These are phyloP conservation scores for Cerceris rybyensis DNA, from an alignment of 2,888 invertebrate genomes.

Conservation along the genomic window DNA sequence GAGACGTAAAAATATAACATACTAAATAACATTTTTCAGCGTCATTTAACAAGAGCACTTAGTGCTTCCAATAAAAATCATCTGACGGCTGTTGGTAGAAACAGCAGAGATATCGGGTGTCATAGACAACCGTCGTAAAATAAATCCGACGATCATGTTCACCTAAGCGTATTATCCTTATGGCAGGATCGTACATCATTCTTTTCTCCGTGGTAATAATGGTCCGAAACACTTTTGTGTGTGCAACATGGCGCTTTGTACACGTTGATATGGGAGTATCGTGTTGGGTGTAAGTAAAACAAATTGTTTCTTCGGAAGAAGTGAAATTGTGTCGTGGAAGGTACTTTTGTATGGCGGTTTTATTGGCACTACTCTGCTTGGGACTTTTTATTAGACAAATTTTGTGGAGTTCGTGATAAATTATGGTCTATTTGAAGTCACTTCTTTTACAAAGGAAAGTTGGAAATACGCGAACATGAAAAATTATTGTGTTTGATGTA, in stretches of 20 bases:
- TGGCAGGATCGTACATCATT: constrained; percentile 35
- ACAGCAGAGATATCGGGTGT: constrained; percentile 39
- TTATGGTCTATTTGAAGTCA: no score
- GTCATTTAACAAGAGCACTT: constrained; percentile 13
- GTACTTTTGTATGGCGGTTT: background rate
- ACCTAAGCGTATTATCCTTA: constrained; percentile 43
- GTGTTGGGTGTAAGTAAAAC: constrained; percentile 16
- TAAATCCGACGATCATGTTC: constrained; percentile 46
- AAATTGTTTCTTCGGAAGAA: constrained; percentile 12
- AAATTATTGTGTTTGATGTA: no score
- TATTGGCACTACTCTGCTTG: background rate
- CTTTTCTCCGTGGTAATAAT: constrained; percentile 26
- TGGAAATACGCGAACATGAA: no score
- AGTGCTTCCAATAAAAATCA: constrained; percentile 34
- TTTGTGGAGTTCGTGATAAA: no score
- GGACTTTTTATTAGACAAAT: no score
- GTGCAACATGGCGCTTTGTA: background rate
- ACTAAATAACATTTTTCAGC: constrained; percentile 20
- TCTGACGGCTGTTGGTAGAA: constrained; percentile 19
- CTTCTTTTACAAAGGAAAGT: no score
- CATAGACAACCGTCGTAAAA: constrained; percentile 38
- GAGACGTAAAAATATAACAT: background rate
- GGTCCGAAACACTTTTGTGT: constrained; percentile 8
- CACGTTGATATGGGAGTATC: constrained; percentile 7
- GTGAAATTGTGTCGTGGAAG: background rate